Evolutionary conservation across 2,888 invertebrate genomes (phyloP).

Genomic region (Drosophila rubida): DNA sequence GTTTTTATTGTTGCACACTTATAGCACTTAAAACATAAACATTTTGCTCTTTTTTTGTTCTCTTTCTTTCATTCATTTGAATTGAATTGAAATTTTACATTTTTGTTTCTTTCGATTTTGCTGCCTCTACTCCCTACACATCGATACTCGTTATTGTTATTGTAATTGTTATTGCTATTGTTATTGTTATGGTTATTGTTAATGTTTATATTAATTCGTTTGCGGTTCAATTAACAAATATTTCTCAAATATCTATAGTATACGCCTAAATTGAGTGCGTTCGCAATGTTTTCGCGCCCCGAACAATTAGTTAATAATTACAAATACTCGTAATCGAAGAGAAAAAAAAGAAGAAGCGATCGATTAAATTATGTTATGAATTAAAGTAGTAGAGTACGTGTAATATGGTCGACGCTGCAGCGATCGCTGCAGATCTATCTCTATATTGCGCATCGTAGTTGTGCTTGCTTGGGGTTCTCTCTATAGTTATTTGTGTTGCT

Average conservation of each 20-base stretch:
- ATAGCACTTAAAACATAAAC: constrained; percentile 74
- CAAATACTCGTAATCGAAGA: constrained; percentile 32
- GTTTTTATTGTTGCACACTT: constrained; percentile 76
- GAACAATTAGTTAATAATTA: constrained; percentile 39
- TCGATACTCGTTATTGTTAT: constrained; percentile 8
- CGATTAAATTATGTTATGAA: constrained; percentile 30
- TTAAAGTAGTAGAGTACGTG: constrained; percentile 38
- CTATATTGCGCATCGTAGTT: constrained; percentile 17
- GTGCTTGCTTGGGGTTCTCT: constrained; percentile 17
- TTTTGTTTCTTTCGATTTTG: constrained; percentile 38
- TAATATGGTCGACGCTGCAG: constrained; percentile 39
- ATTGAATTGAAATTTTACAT: constrained; percentile 23
- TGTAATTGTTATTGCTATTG: neutral
- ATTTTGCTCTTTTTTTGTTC: constrained; percentile 47
- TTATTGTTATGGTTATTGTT: constrained; percentile 2
- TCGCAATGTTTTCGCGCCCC: constrained; percentile 37
- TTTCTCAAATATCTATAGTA: constrained; percentile 55
- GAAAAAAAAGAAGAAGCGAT: constrained; percentile 23
- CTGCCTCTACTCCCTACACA: neutral
- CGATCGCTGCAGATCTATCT: constrained; percentile 28
- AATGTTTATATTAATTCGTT: constrained; percentile 21
- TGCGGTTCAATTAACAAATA: constrained; percentile 45
- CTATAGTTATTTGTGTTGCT: neutral
- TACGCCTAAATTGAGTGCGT: constrained; percentile 34
- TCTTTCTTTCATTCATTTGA: constrained; percentile 12